Evolutionary conservation across 2,797 vertebrate species (phyloP).

Genomic region (Neopelma chrysocephalum): DNA sequence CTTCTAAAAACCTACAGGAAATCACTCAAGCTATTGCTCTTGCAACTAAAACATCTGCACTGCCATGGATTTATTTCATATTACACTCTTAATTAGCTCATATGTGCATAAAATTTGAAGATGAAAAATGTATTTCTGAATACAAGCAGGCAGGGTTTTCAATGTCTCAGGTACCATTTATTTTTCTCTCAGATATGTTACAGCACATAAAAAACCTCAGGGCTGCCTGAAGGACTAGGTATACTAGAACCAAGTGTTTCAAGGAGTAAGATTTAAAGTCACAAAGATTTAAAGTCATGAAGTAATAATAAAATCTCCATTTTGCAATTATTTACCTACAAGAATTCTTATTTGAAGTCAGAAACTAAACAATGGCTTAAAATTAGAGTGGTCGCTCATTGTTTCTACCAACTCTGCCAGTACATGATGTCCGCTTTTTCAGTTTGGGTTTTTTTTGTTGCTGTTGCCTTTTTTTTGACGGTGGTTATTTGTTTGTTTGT

Average conservation of each 20-base stretch:
- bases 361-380: not conserved
- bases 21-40: constrained; percentile 17
- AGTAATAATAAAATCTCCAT: not conserved
- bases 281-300: not conserved
- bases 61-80: constrained; percentile 32
- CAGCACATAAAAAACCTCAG: not conserved
- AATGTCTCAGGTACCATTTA: not conserved
- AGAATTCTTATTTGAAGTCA: not conserved
- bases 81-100: constrained; percentile 40
- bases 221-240: not conserved
- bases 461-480: not conserved
- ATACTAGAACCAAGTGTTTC: not conserved
- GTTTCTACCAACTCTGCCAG: not conserved
- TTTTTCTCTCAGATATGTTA: constrained; percentile 8
- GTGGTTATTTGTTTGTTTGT: not conserved
- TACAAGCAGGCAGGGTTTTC: not conserved
- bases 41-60: not conserved
- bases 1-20: constrained; percentile 39
- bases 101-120: constrained; percentile 30
- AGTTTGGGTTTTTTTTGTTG: not conserved
- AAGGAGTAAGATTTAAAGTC: not conserved
- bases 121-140: constrained; percentile 26
- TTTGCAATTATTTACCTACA: not conserved
- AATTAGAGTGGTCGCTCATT: not conserved
- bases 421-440: not conserved